phyloP scores from a whole-genome alignment of 1,140 invertebrate species.

The Gryllus bimaculatus region DNA sequence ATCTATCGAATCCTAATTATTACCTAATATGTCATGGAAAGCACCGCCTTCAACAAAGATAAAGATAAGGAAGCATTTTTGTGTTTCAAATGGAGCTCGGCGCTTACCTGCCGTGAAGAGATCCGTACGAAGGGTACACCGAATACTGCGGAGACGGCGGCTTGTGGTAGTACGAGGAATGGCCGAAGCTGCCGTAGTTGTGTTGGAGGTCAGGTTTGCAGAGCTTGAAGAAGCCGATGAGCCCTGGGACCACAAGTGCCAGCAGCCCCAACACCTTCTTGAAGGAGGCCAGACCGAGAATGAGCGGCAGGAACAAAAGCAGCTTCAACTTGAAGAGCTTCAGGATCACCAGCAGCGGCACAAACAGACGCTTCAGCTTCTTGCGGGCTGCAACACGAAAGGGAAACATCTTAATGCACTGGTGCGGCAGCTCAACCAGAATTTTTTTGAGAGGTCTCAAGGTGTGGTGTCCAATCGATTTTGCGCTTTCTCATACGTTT shows the following conservation, averaged over 20 bases:
- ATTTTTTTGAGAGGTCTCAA: too few relatives aligned
- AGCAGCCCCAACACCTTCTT: constrained; percentile 72
- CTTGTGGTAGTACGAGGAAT: constrained; percentile 33
- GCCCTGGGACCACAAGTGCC: constrained; percentile 60
- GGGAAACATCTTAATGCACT: too few relatives aligned
- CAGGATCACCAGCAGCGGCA: constrained; percentile 66
- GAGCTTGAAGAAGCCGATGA: constrained; percentile 72
- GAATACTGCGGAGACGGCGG: constrained; percentile 21
- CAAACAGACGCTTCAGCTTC: constrained; percentile 69
- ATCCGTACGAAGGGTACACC: constrained; percentile 6
- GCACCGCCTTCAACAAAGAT: background rate
- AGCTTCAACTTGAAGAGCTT: constrained; percentile 78
- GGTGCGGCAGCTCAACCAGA: too few relatives aligned
- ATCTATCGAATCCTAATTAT: background rate
- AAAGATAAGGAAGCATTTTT: background rate
- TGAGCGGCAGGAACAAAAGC: constrained; percentile 66
- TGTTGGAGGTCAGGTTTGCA: constrained; percentile 46
- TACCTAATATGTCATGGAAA: background rate
- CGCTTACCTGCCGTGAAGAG: constrained; percentile 12
- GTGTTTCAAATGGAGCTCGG: background rate
- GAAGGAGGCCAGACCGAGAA: constrained; percentile 68
- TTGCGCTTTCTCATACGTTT: too few relatives aligned
- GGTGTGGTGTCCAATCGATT: too few relatives aligned
- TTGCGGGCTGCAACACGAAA: constrained; percentile 50
- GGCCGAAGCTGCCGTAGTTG: constrained; percentile 36